Conservation (phyloP, 2,113 vertebrate genomes). For the Catharus bicknelli region DNA sequence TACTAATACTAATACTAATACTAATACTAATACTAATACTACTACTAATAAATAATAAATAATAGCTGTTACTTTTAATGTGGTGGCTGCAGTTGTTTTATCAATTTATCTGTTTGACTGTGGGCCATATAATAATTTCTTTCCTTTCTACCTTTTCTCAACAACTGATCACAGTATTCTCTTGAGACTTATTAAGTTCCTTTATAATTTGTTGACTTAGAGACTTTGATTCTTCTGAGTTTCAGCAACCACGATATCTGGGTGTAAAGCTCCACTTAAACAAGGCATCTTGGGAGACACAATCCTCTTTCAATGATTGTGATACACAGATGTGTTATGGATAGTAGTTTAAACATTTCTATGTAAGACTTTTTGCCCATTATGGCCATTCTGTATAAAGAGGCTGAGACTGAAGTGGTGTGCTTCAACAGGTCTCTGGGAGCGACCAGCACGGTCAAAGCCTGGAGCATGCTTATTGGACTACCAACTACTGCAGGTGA, state of each 20-base stretch:
- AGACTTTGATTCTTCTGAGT: neutral
- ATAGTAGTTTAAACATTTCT: fast-evolving
- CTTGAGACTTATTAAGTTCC: neutral
- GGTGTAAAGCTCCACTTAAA: neutral
- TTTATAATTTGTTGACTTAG: neutral
- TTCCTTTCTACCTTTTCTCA: neutral
- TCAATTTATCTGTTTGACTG: neutral
- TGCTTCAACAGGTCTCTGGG: no score
- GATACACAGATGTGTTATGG: no score
- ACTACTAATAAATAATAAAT: neutral
- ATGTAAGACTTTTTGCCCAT: no score
- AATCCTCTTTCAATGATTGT: neutral
- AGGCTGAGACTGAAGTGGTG: neutral
- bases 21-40: neutral
- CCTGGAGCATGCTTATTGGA: no score
- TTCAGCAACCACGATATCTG: neutral
- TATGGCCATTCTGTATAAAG: no score
- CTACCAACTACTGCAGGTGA: no score
- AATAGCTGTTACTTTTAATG: neutral
- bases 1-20: no score
- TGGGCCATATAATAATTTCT: neutral
- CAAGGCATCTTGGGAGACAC: neutral
- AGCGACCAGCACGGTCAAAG: no score
- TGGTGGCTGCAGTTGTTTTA: neutral
- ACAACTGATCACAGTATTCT: neutral